phyloP scores from a whole-genome alignment of 2,113 vertebrate species.

The Rhea pennata region DNA sequence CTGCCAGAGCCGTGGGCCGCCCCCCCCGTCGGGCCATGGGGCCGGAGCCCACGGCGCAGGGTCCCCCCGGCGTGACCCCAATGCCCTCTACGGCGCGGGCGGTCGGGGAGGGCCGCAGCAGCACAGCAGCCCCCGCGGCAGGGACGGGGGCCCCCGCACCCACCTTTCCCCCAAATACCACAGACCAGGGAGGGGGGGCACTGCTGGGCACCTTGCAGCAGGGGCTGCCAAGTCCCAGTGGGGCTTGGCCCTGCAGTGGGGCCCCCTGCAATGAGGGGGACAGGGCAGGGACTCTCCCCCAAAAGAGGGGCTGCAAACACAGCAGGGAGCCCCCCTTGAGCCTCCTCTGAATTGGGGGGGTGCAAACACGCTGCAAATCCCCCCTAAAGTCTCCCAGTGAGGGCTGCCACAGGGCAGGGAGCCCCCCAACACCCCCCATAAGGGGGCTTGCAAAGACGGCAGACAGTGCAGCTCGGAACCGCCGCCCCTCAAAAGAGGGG shows the following conservation, averaged over 20 bases:
- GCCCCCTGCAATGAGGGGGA: background rate
- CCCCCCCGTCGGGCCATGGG: no score
- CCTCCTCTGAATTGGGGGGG: background rate
- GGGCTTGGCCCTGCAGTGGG: background rate
- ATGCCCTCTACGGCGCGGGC: background rate
- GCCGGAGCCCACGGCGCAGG: no score
- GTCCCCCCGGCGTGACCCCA: background rate
- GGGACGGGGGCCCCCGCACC: background rate
- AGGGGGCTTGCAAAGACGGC: no score
- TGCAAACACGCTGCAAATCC: background rate
- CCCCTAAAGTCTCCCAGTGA: background rate
- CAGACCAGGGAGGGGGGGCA: background rate
- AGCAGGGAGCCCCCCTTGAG: background rate
- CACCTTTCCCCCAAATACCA: background rate
- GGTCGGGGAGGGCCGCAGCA: background rate
- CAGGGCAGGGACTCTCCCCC: background rate
- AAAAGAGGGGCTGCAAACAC: no score
- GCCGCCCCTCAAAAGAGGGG: no score
- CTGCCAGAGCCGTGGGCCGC: no score
- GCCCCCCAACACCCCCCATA: background rate
- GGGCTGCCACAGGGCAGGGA: background rate
- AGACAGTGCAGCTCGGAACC: no score
- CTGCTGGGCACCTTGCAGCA: no score
- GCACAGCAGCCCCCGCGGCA: no score
- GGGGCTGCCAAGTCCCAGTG: no score